phyloP scores from a whole-genome alignment of 2,113 vertebrate genomes.

The Seriola rivoliana region DNA sequence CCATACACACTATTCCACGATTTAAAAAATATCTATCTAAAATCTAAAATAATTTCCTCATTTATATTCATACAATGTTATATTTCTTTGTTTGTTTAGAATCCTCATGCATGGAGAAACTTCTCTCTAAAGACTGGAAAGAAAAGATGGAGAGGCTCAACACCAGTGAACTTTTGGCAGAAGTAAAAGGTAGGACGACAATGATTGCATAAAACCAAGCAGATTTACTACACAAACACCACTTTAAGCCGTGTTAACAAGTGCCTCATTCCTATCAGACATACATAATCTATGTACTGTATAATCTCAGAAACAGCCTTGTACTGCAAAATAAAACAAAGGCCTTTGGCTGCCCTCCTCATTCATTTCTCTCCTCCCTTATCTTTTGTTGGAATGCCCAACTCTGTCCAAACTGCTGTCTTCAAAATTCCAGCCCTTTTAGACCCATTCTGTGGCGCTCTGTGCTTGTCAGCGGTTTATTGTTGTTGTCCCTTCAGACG shows the following conservation, averaged over 20 bases:
- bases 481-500: conserved; percentile 51
- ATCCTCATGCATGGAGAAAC: conserved; percentile 96
- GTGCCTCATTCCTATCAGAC: conserved; percentile 64
- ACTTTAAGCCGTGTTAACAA: conserved; percentile 32
- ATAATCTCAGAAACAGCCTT: conserved; percentile 65
- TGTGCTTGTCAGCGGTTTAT: conserved; percentile 55
- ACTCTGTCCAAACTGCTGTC: conserved; percentile 66
- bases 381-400: conserved; percentile 75
- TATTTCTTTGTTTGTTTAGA: conserved; percentile 80
- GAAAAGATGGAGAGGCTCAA: conserved; percentile 99
- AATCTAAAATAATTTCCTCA: neutral
- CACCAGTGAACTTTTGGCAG: conserved; percentile 95
- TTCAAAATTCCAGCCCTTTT: conserved; percentile 65
- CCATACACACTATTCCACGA: neutral
- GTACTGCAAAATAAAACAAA: conserved; percentile 74
- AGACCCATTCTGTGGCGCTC: conserved; percentile 45
- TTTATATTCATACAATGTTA: neutral
- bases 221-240: conserved; percentile 26
- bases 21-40: neutral
- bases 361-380: conserved; percentile 66
- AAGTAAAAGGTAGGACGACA: conserved; percentile 94
- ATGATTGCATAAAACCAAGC: neutral
- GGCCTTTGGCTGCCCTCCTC: conserved; percentile 74
- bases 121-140: conserved; percentile 99
- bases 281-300: conserved; percentile 54